Base-by-base conservation (phyloP, 2,888 invertebrate genomes). In the Acronicta alni region DNA sequence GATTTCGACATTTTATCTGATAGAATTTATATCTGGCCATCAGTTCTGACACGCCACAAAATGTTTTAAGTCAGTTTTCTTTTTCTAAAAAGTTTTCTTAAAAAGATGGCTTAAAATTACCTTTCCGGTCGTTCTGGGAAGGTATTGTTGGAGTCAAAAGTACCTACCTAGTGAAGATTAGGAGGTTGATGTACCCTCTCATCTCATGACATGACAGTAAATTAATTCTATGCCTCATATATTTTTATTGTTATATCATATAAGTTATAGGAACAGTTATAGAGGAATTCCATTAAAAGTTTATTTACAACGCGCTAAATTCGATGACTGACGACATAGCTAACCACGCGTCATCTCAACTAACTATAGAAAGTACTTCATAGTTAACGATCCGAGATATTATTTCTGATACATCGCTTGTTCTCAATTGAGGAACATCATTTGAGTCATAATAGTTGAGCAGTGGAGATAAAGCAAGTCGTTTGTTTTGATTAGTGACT, bases 271-370 rank as follows among this genome's bases (percentile, higher is more conserved):
- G 41, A 26, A 37, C 44, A 42, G 51, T 39, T 43, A 53, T 66
- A 60, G 64, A 37, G 30, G 48, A 66, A 74, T 70, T 57, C 53
- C 62, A 54, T 60, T 74, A 58, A 42, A 43, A 55, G 47, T 63
- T 74, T 77, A 77, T 74, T 77, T 67, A 59, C 67, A 48, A 46
- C 62, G 48, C 16, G 53, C 65, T 78, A 69, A 72, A 76, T 70
- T 61, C 54, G 70, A 68, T 61, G 58, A 72, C 57, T 66, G 75
- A 75, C 76, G 76, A 72, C 63, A 67, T 51, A 41, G 15, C 63
- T 58, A 55, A 69, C 53, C 46, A 62, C 61, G 48, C 75, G 67
- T 72, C 70, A 77, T 62, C 66, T 43, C 35, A 55, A 57, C 61
- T 58, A 64, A 57, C 51, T 66, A 53, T 38, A 52, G 42, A 59